Conservation (phyloP, 2,797 vertebrate genomes). For the Brachymystax lenok region DNA sequence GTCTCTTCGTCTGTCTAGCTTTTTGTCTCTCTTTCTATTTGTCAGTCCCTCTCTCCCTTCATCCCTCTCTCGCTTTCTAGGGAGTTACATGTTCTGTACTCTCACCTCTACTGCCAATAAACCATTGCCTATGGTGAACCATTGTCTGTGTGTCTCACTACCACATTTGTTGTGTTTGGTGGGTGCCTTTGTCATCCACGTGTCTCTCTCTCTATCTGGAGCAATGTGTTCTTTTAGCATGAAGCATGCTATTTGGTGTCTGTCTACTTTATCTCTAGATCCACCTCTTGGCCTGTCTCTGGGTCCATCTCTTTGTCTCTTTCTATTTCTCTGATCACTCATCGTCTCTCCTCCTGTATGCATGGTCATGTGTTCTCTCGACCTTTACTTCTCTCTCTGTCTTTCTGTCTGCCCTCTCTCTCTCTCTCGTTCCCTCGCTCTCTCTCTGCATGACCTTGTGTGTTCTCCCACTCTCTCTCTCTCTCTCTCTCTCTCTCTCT, state of each 20-base stretch:
- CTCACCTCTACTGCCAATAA: conserved; percentile 61
- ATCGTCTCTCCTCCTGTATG: not conserved
- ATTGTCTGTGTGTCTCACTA: conserved; percentile 51
- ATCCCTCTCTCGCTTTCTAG: conserved; percentile 61
- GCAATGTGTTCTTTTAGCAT: not conserved
- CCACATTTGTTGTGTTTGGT: not conserved
- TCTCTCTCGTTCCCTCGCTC: conserved; percentile 19
- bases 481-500: conserved; percentile 12
- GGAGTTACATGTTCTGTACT: conserved; percentile 51
- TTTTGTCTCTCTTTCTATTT: conserved; percentile 19
- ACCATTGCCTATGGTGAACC: conserved; percentile 71
- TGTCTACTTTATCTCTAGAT: not conserved
- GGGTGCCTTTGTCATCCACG: not conserved
- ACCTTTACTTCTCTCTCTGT: not conserved
- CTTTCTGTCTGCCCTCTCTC: not conserved
- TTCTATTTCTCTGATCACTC: not conserved
- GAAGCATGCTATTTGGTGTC: not conserved
- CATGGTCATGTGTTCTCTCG: not conserved
- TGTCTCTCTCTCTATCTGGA: too few relatives aligned
- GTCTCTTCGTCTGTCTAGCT: conserved; percentile 66
- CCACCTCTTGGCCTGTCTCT: not conserved
- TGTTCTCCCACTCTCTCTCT: too few relatives aligned
- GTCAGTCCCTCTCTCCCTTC: conserved; percentile 33
- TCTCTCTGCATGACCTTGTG: not conserved
- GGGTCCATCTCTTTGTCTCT: not conserved